Evolutionary conservation across 2,888 invertebrate species (phyloP).

Genomic region (Baronia brevicornis): DNA sequence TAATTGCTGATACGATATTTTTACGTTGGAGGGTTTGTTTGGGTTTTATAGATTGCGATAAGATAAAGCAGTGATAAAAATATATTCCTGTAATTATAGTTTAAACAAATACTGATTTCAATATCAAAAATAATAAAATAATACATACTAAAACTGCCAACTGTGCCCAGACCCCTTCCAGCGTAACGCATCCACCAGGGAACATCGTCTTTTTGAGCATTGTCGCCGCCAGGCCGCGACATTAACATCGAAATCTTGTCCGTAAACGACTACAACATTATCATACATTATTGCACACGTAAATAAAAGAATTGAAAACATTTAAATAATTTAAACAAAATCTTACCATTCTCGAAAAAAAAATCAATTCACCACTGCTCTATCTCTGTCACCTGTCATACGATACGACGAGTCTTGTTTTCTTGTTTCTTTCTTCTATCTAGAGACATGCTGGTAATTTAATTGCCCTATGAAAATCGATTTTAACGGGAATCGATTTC

Average conservation of each 20-base stretch:
- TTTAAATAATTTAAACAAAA: constrained; percentile 24
- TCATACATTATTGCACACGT: constrained; percentile 27
- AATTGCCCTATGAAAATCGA: too few relatives aligned
- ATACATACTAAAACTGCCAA: constrained; percentile 88
- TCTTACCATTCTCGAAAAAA: constrained; percentile 68
- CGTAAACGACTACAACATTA: constrained; percentile 79
- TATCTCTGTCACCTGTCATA: constrained; percentile 47
- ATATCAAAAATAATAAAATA: constrained; percentile 24
- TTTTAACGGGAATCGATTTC: too few relatives aligned
- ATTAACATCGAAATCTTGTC: constrained; percentile 87
- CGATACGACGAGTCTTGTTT: constrained; percentile 17
- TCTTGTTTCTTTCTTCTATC: constrained; percentile 13
- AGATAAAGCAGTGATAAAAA: too few relatives aligned
- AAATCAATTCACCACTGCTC: constrained; percentile 70
- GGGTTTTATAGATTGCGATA: constrained; percentile 21
- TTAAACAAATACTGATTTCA: too few relatives aligned
- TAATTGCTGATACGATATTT: too few relatives aligned
- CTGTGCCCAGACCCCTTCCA: constrained; percentile 87
- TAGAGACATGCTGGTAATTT: constrained; percentile 4
- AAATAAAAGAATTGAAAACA: constrained; percentile 25
- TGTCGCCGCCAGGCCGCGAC: constrained; percentile 88
- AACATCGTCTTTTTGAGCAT: constrained; percentile 85
- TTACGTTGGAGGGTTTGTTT: too few relatives aligned
- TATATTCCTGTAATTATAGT: too few relatives aligned
- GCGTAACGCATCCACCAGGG: constrained; percentile 94